These are phyloP conservation scores for Okamejei kenojei DNA, from an alignment of 2,797 vertebrate genomes.

Conservation along the genomic window DNA sequence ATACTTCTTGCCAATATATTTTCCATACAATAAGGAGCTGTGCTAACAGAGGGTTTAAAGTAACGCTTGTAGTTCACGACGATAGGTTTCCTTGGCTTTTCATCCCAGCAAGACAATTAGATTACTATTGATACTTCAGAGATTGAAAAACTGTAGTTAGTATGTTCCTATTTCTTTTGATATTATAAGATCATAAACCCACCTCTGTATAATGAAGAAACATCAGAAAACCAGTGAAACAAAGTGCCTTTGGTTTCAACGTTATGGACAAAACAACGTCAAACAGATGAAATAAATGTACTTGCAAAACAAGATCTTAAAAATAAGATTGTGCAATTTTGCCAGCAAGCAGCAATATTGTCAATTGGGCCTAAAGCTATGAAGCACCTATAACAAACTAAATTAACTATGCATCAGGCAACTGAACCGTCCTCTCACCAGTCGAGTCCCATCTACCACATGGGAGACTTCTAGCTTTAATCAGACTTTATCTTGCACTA, in stretches of 20 bases:
- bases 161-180: not conserved
- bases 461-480: too few species aligned
- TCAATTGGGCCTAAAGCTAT: not conserved
- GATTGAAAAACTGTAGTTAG: constrained; percentile 27
- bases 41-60: constrained; percentile 42
- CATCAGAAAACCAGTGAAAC: not conserved
- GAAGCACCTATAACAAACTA: not conserved
- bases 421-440: too few species aligned
- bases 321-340: not conserved
- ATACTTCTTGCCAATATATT: constrained; percentile 44
- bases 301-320: not conserved
- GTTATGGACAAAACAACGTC: not conserved
- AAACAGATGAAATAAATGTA: not conserved
- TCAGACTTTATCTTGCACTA: too few species aligned
- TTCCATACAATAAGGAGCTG: constrained; percentile 44
- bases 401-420: too few species aligned
- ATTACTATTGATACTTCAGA: constrained; percentile 41
- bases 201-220: not conserved
- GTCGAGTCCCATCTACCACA: too few species aligned
- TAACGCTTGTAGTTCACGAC: constrained; percentile 42
- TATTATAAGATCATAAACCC: not conserved
- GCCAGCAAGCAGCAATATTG: not conserved
- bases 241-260: not conserved
- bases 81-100: constrained; percentile 42
- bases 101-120: constrained; percentile 44